phyloP scores from a whole-genome alignment of 2,888 invertebrate species.

The Drosophila lacicola region DNA sequence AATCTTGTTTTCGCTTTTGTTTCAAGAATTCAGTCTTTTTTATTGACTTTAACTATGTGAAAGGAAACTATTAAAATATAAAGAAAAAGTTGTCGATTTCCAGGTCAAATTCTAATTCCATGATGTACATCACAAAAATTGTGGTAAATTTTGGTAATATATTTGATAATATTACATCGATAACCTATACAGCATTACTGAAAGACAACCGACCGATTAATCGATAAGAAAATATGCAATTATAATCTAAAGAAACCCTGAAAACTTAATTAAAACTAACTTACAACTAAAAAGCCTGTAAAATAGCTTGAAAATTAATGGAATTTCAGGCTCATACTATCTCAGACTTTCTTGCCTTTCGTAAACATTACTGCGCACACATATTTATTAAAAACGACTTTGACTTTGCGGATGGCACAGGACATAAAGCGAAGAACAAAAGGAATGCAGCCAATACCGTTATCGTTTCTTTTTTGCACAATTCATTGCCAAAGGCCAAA shows the following conservation, averaged over 20 bases:
- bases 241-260: no score
- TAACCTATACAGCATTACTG: not conserved
- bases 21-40: no score
- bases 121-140: no score
- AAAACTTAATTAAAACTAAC: slow-evolving; percentile 1
- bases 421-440: slow-evolving; percentile 8
- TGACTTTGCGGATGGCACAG: slow-evolving; percentile 35
- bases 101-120: no score
- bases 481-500: slow-evolving; percentile 72
- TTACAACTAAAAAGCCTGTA: not conserved
- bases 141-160: not conserved
- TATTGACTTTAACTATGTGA: slow-evolving; percentile 18
- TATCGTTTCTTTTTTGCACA: slow-evolving; percentile 65
- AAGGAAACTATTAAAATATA: slow-evolving; percentile 6
- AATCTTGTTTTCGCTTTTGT: no score
- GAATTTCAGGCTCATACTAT: slow-evolving; percentile 9
- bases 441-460: slow-evolving; percentile 71
- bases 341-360: slow-evolving; percentile 3
- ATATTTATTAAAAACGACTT: slow-evolving; percentile 57
- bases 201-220: not conserved
- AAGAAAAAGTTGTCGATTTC: slow-evolving; percentile 13
- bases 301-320: slow-evolving; percentile 17
- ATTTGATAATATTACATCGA: not conserved
- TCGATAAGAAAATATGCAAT: not conserved
- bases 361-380: slow-evolving; percentile 10